Base-by-base conservation (phyloP, 2,888 invertebrate species). In the Brachycybe producta region DNA sequence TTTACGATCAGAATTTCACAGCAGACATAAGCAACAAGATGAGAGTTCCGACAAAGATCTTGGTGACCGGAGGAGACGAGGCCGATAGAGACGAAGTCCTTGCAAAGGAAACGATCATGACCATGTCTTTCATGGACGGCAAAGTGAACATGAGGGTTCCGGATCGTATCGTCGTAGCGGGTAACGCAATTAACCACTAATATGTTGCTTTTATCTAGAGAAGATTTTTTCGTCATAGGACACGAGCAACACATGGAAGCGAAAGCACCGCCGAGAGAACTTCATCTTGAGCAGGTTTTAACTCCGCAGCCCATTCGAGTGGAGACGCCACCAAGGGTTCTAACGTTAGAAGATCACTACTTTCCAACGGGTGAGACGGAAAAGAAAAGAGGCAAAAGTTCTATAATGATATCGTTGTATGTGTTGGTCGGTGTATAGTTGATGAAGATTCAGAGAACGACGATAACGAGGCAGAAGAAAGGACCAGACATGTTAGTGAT, bases 1-100 rank as follows among this genome's bases (percentile, higher is more conserved):
- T 70, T 56, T 76, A 74, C 58, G 84, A 85, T 61, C 76, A 80
- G 27, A 76, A 79, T 61, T 84, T 76, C 62, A 80, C 82, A 53
- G 78, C 80, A 44, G 82, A 84, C 62, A 83, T 86, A 55, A 82
- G 78, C 61, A 77, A 80, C 60, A 79, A 78, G 67, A 86, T 86
- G 86, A 78, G 80, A 58, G 82, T 85, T 13, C 85, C 84, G 1
- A 80, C 82, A 61, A 76, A 78, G 59, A 81, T 84, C 54, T 75
- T 82, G 69, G 82, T 87, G 50, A 79, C 76, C 57, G 81, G 81
- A 54, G 42, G 40, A 51, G 54, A 49, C 15, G 39, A 38, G 49
- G 41, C 51, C 17, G 42, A 49, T 24, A 41, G 27, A 8, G 58
- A 57, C 48, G 54, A 55, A 27, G 39, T 57, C 41, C 53, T 52